Evolutionary conservation across 1,140 invertebrate genomes (phyloP).

Genomic region (Drosophila tropicalis): DNA sequence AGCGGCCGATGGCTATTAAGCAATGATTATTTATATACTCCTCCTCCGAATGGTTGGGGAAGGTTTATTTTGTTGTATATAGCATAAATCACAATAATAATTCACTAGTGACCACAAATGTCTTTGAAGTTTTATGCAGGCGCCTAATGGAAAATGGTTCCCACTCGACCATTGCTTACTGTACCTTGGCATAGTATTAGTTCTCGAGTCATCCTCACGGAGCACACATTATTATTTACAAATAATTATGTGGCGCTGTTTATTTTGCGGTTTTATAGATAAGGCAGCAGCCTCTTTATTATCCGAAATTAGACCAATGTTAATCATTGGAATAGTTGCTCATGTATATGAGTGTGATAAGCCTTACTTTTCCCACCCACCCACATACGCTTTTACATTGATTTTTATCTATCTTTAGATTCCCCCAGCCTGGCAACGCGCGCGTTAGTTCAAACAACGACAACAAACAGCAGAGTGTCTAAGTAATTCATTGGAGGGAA

Average conservation of each 20-base stretch:
- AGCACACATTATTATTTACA: conserved; percentile 30
- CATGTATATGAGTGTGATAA: conserved; percentile 32
- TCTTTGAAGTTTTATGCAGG: conserved; percentile 15
- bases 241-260: conserved; percentile 45
- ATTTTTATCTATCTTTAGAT: conserved; percentile 57
- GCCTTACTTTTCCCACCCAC: not conserved
- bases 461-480: conserved; percentile 24
- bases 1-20: conserved; percentile 29
- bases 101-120: conserved; percentile 8
- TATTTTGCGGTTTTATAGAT: conserved; percentile 34
- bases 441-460: conserved; percentile 41
- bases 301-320: conserved; percentile 63
- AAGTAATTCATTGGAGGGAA: conserved; percentile 58
- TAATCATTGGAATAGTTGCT: conserved; percentile 34
- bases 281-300: conserved; percentile 37
- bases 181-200: not conserved
- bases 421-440: conserved; percentile 50
- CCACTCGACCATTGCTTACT: not conserved
- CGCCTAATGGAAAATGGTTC: not conserved
- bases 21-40: conserved; percentile 61
- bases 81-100: conserved; percentile 23
- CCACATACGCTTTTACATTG: conserved; percentile 35
- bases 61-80: not conserved
- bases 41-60: conserved; percentile 20
- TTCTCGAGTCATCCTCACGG: not conserved